Evolutionary conservation across 1,140 invertebrate genomes (phyloP), one percentile per base, ranked within the genome.

Genomic region (Ruditapes philippinarum): DNA sequence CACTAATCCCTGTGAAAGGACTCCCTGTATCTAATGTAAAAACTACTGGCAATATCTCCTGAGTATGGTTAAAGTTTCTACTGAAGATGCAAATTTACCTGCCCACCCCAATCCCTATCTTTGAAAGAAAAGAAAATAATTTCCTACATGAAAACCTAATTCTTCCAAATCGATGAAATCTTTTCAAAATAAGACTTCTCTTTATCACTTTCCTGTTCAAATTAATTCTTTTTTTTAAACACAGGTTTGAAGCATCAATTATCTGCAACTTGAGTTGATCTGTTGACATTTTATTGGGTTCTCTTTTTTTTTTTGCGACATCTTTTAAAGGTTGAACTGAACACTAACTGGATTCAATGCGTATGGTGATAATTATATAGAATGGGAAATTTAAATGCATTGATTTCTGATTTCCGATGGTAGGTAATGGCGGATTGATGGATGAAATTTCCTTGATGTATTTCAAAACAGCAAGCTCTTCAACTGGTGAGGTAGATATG

Each of bases 401-500:
- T n/a, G n/a, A 33, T 25, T 17, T 36, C 31, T n/a, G 4, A 49
- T 33, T 78, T 42, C 51, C 42, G 28, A 1, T 45, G 25, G 49
- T 78, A 1, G 14, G 36, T 40, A 31, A 31, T 11, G 49, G 12
- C 3, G 28, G 28, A 33, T n/a, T 14, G 31, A 79, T 79, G 76
- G 38, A 57, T 25, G 42, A 79, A 57, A 14, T n/a, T 33, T 74
- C 33, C 42, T 22, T 78, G 9, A 36, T 40, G 49, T 9, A 19
- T 54, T 54, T 31, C n/a, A 51, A 22, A 36, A 57, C 76, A 42
- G 57, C 28, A 65, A 62, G 54, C 79, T 81, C 79, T 81, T 65
- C 57, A 81, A 62, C 36, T 78, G 36, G 42, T 81, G 79, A 81
- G 79, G 79, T 81, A 81, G 79, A 81, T 81, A 81, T 65, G 79